Conservation (phyloP, 2,113 vertebrate genomes). For the Ammodytes dubius region DNA sequence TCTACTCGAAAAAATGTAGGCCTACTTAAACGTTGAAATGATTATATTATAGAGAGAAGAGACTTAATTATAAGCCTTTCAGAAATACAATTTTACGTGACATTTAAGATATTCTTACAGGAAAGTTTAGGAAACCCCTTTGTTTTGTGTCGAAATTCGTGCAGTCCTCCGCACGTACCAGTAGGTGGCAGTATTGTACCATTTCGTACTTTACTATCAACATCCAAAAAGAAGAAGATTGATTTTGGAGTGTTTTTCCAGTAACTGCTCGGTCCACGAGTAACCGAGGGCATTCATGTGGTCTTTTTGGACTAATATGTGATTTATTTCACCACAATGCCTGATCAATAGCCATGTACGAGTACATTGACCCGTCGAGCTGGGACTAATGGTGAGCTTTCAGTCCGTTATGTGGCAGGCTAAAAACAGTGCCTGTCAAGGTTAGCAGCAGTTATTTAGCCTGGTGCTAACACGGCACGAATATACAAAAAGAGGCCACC, state of each 20-base stretch:
- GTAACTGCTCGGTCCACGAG: no score
- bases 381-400: constrained; percentile 60
- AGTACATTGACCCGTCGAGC: not conserved
- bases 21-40: not conserved
- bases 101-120: not conserved
- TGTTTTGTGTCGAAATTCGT: not conserved
- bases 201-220: not conserved
- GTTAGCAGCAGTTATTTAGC: constrained; percentile 18
- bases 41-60: not conserved
- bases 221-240: constrained; percentile 22
- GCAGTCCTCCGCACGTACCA: constrained; percentile 1
- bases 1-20: no score
- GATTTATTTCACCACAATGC: not conserved
- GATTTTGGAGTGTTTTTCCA: not conserved
- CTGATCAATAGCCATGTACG: not conserved
- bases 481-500: not conserved
- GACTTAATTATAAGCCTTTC: not conserved
- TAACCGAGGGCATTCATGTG: not conserved
- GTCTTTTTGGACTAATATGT: constrained; percentile 11
- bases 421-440: not conserved
- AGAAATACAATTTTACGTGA: not conserved
- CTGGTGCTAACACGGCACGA: not conserved
- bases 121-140: not conserved
- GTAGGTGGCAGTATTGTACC: not conserved
- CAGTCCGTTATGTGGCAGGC: not conserved